These are phyloP conservation scores for Dascillus cervinus DNA, from an alignment of 2,888 invertebrate species.

Conservation along the genomic window DNA sequence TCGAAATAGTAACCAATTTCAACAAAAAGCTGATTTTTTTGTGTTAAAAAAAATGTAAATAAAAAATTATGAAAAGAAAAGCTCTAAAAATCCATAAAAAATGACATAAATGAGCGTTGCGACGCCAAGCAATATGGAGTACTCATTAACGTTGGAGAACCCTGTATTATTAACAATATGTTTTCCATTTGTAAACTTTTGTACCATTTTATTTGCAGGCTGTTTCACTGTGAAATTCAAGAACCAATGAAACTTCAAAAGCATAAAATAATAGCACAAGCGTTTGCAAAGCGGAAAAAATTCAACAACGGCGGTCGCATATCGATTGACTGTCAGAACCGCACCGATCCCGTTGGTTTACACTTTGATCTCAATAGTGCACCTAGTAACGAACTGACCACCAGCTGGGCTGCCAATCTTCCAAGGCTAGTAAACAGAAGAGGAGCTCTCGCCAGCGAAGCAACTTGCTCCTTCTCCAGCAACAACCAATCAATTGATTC, in stretches of 20 bases:
- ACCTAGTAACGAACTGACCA: slow-evolving; percentile 77
- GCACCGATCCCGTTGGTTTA: slow-evolving; percentile 85
- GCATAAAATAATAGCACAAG: slow-evolving; percentile 86
- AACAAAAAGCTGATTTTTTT: too few relatives aligned
- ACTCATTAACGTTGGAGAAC: too few relatives aligned
- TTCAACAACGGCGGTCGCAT: slow-evolving; percentile 76
- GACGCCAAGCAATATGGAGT: too few relatives aligned
- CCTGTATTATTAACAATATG: slow-evolving; percentile 5
- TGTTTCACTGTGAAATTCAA: slow-evolving; percentile 60
- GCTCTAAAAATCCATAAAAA: too few relatives aligned
- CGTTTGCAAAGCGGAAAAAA: slow-evolving; percentile 80
- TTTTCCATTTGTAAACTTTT: too few relatives aligned
- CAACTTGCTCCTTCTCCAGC: slow-evolving; percentile 47
- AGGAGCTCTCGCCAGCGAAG: slow-evolving; percentile 65
- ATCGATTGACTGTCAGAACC: slow-evolving; percentile 80
- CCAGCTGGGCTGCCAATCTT: slow-evolving; percentile 86
- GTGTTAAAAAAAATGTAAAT: too few relatives aligned
- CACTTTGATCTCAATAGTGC: slow-evolving; percentile 63
- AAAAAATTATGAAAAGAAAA: too few relatives aligned
- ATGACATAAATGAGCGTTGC: too few relatives aligned
- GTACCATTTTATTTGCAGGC: too few relatives aligned
- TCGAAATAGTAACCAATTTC: too few relatives aligned
- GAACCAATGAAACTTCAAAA: slow-evolving; percentile 68
- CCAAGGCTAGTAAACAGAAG: slow-evolving; percentile 79
- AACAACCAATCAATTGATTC: too few relatives aligned